A percentile compares a stretch with the other conserved stretches of the same genome.
These are phyloP conservation scores for Protobothrops mucrosquamatus DNA, from an alignment of 2,113 vertebrate genomes.

Conservation along the genomic window DNA sequence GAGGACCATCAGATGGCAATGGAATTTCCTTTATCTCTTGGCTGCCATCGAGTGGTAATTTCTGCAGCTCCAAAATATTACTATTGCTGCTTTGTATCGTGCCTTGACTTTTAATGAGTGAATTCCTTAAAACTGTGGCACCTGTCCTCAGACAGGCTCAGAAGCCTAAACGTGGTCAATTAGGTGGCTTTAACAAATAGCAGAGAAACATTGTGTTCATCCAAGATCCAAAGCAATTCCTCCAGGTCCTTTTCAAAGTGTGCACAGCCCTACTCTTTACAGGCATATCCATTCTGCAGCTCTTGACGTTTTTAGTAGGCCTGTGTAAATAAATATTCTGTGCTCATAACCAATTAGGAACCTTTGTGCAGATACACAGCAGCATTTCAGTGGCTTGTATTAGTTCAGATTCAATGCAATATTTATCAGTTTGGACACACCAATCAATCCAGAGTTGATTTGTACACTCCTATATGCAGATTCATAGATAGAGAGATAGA, in stretches of 20 bases:
- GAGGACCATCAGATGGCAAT: too few relatives aligned
- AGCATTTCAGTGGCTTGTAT: not conserved
- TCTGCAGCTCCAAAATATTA: too few relatives aligned
- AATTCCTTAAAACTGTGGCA: not conserved
- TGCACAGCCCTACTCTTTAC: not conserved
- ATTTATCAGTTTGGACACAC: not conserved
- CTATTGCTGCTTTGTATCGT: too few relatives aligned
- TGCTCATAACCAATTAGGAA: not conserved
- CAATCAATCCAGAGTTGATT: not conserved
- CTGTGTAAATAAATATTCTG: not conserved
- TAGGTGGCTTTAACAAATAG: not conserved
- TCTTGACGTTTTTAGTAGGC: not conserved
- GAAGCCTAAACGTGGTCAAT: not conserved
- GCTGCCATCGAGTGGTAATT: too few relatives aligned
- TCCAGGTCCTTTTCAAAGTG: not conserved
- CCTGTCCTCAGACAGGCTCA: not conserved
- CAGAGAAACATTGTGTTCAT: not conserved
- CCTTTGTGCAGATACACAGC: not conserved
- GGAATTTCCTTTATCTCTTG: too few relatives aligned
- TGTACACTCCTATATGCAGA: not conserved
- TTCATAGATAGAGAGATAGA: not conserved
- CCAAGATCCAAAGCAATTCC: not conserved
- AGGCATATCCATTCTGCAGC: not conserved
- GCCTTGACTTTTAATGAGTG: too few relatives aligned
- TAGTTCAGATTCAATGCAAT: not conserved